Evolutionary conservation across 2,797 vertebrate genomes (phyloP).

Genomic region (Enteromius trimaculatus): DNA sequence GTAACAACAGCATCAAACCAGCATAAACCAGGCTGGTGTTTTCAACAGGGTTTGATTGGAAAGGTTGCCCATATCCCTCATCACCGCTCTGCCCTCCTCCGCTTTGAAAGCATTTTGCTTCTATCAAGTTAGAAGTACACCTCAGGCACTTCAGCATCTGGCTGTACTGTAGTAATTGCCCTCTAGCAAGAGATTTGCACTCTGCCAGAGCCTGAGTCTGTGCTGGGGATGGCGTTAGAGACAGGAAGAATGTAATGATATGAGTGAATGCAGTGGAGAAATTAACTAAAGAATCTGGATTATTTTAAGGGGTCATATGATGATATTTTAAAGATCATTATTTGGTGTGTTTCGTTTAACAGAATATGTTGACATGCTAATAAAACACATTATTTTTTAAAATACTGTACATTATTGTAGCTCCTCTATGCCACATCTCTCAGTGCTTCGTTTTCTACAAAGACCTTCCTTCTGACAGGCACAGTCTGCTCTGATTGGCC

Average conservation of each 20-base stretch:
- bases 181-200: constrained; percentile 54
- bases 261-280: no score
- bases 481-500: no score
- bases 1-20: constrained; percentile 5
- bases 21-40: not conserved
- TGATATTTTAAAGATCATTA: no score
- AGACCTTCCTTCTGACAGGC: no score
- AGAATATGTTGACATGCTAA: no score
- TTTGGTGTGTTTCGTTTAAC: no score
- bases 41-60: constrained; percentile 12
- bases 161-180: constrained; percentile 65
- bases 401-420: no score
- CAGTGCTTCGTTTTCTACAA: no score
- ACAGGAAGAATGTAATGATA: constrained; percentile 53
- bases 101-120: constrained; percentile 57
- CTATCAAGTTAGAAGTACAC: constrained; percentile 55
- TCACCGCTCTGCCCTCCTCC: not conserved
- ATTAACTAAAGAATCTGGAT: no score
- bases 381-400: no score
- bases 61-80: constrained; percentile 1
- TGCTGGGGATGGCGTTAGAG: constrained; percentile 61
- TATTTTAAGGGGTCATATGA: no score
- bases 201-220: constrained; percentile 56
- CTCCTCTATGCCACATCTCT: no score
- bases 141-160: constrained; percentile 72